A percentile compares a stretch with the other conserved stretches of the same genome.
Conservation (phyloP, 2,888 invertebrate genomes). For the Liposcelis brunnea region DNA sequence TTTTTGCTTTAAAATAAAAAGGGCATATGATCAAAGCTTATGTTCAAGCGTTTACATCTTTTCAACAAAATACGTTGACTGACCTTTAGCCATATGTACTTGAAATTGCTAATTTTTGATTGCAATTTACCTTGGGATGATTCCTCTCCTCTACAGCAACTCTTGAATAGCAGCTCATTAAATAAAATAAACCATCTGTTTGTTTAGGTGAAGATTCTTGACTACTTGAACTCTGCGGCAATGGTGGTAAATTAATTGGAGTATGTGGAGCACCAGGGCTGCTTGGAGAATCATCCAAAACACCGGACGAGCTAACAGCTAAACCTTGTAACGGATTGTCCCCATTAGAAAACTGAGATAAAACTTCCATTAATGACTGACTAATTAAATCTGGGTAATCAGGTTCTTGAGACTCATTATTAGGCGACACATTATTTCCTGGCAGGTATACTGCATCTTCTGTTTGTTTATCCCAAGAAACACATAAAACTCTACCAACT, state of each 20-base stretch:
- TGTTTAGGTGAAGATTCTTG: too few species aligned
- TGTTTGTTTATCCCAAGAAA: constrained; percentile 40
- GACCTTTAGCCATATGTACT: background rate
- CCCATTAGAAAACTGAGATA: constrained; percentile 37
- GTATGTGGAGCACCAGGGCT: too few species aligned
- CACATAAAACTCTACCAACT: constrained; percentile 50
- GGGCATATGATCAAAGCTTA: background rate
- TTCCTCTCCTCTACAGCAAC: constrained; percentile 56
- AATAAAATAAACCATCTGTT: constrained; percentile 24
- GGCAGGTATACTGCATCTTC: constrained; percentile 31
- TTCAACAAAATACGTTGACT: background rate
- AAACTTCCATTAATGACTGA: constrained; percentile 47
- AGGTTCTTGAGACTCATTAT: background rate
- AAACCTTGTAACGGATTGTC: constrained; percentile 37
- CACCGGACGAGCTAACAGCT: constrained; percentile 18
- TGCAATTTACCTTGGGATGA: constrained; percentile 41
- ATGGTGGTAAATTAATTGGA: too few species aligned
- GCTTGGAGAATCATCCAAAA: too few species aligned
- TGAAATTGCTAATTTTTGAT: constrained; percentile 6
- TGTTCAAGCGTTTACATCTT: background rate
- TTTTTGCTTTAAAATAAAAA: constrained; percentile 4
- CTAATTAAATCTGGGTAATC: constrained; percentile 34
- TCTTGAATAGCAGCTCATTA: constrained; percentile 49
- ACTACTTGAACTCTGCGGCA: too few species aligned
- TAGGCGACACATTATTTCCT: constrained; percentile 21